Base-by-base conservation (phyloP, 2,113 vertebrate species). In the Nothobranchius furzeri region DNA sequence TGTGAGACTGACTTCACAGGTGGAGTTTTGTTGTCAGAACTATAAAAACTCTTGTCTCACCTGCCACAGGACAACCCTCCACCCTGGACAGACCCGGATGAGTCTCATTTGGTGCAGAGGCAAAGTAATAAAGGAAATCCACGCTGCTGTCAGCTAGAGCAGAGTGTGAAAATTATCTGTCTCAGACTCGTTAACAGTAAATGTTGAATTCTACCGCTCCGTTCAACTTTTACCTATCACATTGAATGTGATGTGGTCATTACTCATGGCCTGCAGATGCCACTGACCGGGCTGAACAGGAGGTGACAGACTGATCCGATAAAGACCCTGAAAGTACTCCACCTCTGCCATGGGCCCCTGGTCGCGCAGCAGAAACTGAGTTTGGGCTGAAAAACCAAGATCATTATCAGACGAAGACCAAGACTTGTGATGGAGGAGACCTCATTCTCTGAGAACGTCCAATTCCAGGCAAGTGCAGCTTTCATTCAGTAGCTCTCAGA, bases 51-150 rank as follows among this genome's bases (percentile, higher is more conserved):
- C 40, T 15, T 36, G 1, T 10, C 35, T 85, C 56, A 95, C 95
- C 94, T 91, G 94, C 91, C 2, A 95, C 63, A 17, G 95, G 95
- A 67, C 90, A 93, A 40, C 92, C 91, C 24, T 93, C 90, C 76
- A 95, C 59, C 61, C 90, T 92, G 35, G 91, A 89, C 60, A 96
- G 89, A 43, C 95, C 95, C 25, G 95, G 95, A 68, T 96, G 95
- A 11, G 93, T 94, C 46, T 93, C 90, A 37, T 93, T 93, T 47
- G 89, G 46, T 8, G 90, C 87, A 17, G 86, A 88, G 58, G 94
- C 95, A 86, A 96, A 95, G 71, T 94, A 88, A 82, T 95, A 94
- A 54, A 96, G 86, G 85, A 96, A 96, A 79, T 96, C 94, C 40
- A 96, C 73, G 47, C 77, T 81, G 72, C 93, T 95, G 73, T 90